A percentile compares a stretch with the other conserved stretches of the same genome.
Conservation (phyloP, 2,888 invertebrate genomes). For the Melanophora roralis region DNA sequence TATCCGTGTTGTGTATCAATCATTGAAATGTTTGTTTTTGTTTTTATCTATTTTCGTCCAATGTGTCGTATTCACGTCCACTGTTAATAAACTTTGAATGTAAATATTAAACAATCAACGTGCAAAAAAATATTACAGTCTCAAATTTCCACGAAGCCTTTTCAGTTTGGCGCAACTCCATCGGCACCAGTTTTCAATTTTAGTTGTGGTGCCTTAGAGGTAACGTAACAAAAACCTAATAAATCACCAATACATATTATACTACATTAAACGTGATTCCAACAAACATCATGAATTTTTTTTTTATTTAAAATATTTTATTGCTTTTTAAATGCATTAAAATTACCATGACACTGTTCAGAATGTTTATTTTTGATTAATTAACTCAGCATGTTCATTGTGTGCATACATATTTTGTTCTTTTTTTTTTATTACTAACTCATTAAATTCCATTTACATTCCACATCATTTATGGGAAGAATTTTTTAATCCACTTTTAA, state of each 20-base stretch:
- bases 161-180: slow-evolving; percentile 72
- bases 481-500: not conserved
- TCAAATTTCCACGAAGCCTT: slow-evolving; percentile 68
- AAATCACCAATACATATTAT: not conserved
- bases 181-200: slow-evolving; percentile 71
- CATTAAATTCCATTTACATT: not conserved
- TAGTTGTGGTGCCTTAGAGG: slow-evolving; percentile 68
- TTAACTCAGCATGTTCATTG: not conserved
- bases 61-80: slow-evolving; percentile 35
- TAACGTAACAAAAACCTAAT: slow-evolving; percentile 55
- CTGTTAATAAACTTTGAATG: slow-evolving; percentile 40
- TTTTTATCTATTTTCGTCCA: slow-evolving; percentile 44
- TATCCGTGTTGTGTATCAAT: slow-evolving; percentile 38
- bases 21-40: slow-evolving; percentile 40
- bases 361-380: not conserved
- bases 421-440: not conserved
- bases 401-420: slow-evolving; percentile 1
- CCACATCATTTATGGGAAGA: not conserved
- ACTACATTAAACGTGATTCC: slow-evolving; percentile 10
- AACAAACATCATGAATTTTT: slow-evolving; percentile 1
- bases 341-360: no score
- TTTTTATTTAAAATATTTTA: not conserved
- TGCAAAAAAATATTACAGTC: slow-evolving; percentile 44
- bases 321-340: slow-evolving; percentile 5
- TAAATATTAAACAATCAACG: slow-evolving; percentile 19